Conservation (phyloP, 2,113 vertebrate genomes). For the Oncorhynchus masou region DNA sequence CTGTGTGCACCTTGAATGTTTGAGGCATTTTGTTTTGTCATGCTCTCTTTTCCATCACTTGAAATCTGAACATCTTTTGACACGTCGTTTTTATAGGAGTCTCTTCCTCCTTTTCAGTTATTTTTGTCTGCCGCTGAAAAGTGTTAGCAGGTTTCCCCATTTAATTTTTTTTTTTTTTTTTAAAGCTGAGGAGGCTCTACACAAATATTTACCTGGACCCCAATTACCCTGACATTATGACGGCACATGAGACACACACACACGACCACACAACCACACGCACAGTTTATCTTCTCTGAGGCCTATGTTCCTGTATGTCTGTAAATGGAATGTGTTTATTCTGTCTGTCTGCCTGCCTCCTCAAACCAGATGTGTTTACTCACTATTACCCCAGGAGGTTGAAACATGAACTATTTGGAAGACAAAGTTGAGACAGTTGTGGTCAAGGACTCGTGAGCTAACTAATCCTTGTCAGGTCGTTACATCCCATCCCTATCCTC, state of each 20-base stretch:
- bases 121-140: constrained; percentile 46
- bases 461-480: neutral
- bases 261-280: neutral
- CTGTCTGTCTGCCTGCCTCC: constrained; percentile 35
- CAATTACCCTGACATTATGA: constrained; percentile 38
- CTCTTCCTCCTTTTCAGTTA: constrained; percentile 38
- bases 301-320: constrained; percentile 36
- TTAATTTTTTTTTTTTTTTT: neutral
- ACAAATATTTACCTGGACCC: constrained; percentile 68
- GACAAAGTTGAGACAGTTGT: neutral
- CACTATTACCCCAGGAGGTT: constrained; percentile 11
- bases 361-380: constrained; percentile 35
- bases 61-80: neutral
- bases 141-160: constrained; percentile 46
- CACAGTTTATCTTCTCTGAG: constrained; percentile 3
- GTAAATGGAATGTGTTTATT: constrained; percentile 38
- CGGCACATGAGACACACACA: neutral
- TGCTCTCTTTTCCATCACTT: neutral
- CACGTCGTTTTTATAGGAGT: neutral
- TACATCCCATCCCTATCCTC: neutral
- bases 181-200: constrained; percentile 38
- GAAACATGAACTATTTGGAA: neutral
- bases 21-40: constrained; percentile 9
- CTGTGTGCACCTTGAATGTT: neutral
- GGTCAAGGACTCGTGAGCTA: neutral